Conservation (phyloP, 1,140 invertebrate species). For the Whitmania pigra region DNA sequence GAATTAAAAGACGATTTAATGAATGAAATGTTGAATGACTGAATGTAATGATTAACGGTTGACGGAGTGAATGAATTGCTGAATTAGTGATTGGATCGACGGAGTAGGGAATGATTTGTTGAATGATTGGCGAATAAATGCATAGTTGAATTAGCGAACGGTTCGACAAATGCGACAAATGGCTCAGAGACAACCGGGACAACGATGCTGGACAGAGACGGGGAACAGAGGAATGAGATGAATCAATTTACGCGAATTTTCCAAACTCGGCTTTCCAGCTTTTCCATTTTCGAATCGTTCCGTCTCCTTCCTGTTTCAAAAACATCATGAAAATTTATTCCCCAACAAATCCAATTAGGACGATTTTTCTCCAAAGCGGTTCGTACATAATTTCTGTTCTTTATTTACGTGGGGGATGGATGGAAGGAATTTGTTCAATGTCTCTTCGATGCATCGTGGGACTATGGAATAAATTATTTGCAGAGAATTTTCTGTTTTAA, state of each 20-base stretch:
- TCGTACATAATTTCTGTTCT: background rate
- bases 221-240: background rate
- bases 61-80: too few species aligned
- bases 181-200: background rate
- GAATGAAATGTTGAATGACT: too few species aligned
- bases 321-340: constrained; percentile 4
- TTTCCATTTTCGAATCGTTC: background rate
- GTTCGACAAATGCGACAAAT: too few species aligned
- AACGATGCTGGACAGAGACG: background rate
- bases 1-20: too few species aligned
- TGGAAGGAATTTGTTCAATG: background rate
- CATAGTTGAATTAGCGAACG: too few species aligned
- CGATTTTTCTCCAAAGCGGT: background rate
- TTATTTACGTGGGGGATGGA: background rate
- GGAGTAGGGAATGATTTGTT: too few species aligned
- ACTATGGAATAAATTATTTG: too few species aligned
- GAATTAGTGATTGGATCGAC: too few species aligned
- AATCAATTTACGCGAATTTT: constrained; percentile 8
- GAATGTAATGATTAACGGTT: too few species aligned
- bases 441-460: background rate
- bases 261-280: background rate
- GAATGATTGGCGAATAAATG: too few species aligned
- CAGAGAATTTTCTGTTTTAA: too few species aligned
- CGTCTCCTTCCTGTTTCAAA: background rate
- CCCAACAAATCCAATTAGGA: background rate